Evolutionary conservation across 2,113 vertebrate genomes (phyloP).

Genomic region (Pandion haliaetus): DNA sequence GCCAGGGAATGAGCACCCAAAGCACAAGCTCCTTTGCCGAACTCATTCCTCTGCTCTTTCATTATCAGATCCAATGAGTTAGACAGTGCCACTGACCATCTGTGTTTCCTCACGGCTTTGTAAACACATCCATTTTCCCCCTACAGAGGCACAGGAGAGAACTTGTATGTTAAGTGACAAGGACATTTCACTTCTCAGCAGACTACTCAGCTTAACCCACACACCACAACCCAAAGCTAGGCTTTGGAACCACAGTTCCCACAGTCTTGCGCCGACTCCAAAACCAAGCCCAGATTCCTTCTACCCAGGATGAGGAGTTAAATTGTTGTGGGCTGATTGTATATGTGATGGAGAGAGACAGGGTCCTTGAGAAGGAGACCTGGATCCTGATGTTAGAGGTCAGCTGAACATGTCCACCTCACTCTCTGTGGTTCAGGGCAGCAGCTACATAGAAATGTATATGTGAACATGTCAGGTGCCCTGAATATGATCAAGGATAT

Average conservation of each 20-base stretch:
- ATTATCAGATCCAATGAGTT: background rate
- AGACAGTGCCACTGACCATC: background rate
- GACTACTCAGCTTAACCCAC: background rate
- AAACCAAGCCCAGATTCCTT: background rate
- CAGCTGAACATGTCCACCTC: background rate
- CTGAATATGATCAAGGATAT: background rate
- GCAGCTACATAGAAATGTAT: background rate
- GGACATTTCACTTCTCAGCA: background rate
- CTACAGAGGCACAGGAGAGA: background rate
- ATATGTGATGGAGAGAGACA: background rate
- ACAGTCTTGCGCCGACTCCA: accelerated
- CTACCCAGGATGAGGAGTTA: background rate
- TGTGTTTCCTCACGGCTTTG: background rate
- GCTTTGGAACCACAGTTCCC: background rate
- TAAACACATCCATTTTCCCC: background rate
- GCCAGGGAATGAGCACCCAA: background rate
- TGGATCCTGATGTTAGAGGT: background rate
- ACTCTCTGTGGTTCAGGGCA: background rate
- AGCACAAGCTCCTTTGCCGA: background rate
- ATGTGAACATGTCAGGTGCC: background rate
- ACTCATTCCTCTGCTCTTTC: background rate
- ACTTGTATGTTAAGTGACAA: background rate
- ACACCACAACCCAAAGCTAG: background rate
- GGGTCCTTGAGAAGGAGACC: background rate
- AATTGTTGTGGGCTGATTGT: background rate